Evolutionary conservation across 2,113 vertebrate species (phyloP).

Genomic region (Calidris pygmaea): DNA sequence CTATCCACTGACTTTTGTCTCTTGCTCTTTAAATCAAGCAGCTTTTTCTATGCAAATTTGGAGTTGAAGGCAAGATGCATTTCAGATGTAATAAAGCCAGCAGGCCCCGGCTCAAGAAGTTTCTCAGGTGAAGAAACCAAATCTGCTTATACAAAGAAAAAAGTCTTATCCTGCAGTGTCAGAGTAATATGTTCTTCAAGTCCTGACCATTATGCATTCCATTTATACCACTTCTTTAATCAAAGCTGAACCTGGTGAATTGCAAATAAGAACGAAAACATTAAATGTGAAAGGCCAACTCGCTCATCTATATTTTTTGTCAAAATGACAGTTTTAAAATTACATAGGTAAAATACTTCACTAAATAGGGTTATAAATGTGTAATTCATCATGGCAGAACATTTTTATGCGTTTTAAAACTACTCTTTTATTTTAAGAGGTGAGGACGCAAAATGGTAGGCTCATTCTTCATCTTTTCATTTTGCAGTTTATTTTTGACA

Average conservation of each 20-base stretch:
- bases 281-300: conserved; percentile 81
- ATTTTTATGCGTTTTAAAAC: conserved; percentile 74
- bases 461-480: conserved; percentile 66
- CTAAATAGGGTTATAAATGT: conserved; percentile 79
- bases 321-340: conserved; percentile 82
- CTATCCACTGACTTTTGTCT: conserved; percentile 14
- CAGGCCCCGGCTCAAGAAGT: conserved; percentile 22
- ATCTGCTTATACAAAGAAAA: conserved; percentile 55
- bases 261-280: conserved; percentile 77
- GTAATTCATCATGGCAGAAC: conserved; percentile 76
- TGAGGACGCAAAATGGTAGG: conserved; percentile 49
- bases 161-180: conserved; percentile 42
- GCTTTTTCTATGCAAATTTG: conserved; percentile 31
- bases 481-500: conserved; percentile 46
- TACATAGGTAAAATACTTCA: conserved; percentile 78
- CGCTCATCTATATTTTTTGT: conserved; percentile 79
- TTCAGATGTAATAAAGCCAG: conserved; percentile 41
- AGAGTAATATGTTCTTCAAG: conserved; percentile 61
- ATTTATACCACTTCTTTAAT: conserved; percentile 74
- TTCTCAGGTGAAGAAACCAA: conserved; percentile 64
- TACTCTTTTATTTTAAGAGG: conserved; percentile 74
- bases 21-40: conserved; percentile 49
- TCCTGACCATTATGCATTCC: conserved; percentile 65
- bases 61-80: conserved; percentile 10
- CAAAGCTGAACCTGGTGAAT: conserved; percentile 75